A percentile compares a stretch with the other conserved stretches of the same genome.
These are phyloP conservation scores for Acanthornis magna DNA, from an alignment of 2,797 vertebrate species.

Conservation along the genomic window DNA sequence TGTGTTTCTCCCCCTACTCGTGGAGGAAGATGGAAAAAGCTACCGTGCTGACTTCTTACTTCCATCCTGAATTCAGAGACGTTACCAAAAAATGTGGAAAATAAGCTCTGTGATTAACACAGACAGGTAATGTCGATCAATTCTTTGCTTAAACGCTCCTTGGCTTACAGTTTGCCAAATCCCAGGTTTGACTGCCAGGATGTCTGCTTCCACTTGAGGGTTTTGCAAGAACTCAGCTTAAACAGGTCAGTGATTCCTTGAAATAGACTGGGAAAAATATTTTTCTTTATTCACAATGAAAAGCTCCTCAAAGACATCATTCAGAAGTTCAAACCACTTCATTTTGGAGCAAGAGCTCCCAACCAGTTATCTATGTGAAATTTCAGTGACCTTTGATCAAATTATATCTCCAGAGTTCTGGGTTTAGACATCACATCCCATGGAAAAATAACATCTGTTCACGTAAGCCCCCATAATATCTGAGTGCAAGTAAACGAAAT, in stretches of 20 bases:
- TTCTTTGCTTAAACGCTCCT: not conserved
- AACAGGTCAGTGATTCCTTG: not conserved
- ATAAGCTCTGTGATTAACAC: not conserved
- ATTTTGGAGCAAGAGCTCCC: not conserved
- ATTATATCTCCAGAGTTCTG: not conserved
- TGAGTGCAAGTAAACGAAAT: not conserved
- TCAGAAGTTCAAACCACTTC: not conserved
- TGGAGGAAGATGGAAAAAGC: not conserved
- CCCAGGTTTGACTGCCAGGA: not conserved
- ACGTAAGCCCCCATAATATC: not conserved
- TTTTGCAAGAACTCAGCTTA: not conserved
- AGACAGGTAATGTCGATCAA: not conserved
- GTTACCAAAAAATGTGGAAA: not conserved
- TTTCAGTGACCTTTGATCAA: not conserved
- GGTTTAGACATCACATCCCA: not conserved
- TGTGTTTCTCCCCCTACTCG: accelerated
- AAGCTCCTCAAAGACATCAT: constrained; percentile 5
- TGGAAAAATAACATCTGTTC: not conserved
- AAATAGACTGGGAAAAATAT: not conserved
- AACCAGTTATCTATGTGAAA: not conserved
- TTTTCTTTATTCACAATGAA: not conserved
- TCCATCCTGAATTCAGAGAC: not conserved
- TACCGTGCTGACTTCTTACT: not conserved
- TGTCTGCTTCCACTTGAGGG: not conserved
- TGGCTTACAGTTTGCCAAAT: not conserved